A percentile compares a stretch with the other conserved stretches of the same genome.
Conservation (phyloP, 2,797 vertebrate genomes). For the Epinephelus awoara region DNA sequence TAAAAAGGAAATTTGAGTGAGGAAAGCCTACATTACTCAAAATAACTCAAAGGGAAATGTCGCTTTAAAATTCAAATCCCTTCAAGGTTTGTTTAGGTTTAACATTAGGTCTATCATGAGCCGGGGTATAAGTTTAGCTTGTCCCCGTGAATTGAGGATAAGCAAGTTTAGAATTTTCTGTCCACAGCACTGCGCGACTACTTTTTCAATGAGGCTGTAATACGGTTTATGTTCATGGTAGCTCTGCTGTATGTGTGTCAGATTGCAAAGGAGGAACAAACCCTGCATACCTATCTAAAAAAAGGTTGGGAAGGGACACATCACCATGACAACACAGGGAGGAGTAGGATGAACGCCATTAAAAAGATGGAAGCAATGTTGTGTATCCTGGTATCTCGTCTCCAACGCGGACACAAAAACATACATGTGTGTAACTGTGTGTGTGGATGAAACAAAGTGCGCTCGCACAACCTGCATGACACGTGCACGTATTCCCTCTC, state of each 20-base stretch:
- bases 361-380: slow-evolving; percentile 74
- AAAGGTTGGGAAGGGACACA: slow-evolving; percentile 82
- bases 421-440: slow-evolving; percentile 31
- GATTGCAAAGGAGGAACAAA: slow-evolving; percentile 74
- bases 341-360: slow-evolving; percentile 76
- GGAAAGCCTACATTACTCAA: slow-evolving; percentile 30
- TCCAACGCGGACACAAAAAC: slow-evolving; percentile 24
- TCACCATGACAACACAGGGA: slow-evolving; percentile 85
- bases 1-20: slow-evolving; percentile 12
- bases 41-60: slow-evolving; percentile 52
- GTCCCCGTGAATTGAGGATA: slow-evolving; percentile 19
- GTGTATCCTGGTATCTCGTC: slow-evolving; percentile 65
- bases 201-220: slow-evolving; percentile 39
- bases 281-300: slow-evolving; percentile 80
- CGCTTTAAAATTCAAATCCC: slow-evolving; percentile 57
- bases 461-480: neutral
- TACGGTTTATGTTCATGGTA: slow-evolving; percentile 39
- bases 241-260: slow-evolving; percentile 74
- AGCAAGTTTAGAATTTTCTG: slow-evolving; percentile 32
- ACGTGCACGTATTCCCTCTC: neutral
- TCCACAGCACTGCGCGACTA: slow-evolving; percentile 13
- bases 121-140: slow-evolving; percentile 40
- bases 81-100: slow-evolving; percentile 47
- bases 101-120: slow-evolving; percentile 33
- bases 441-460: slow-evolving; percentile 26